Evolutionary conservation across 37 sponge, comb jelly and placozoan genomes (phyloP).

Genomic region (Diacarnus erythraeanus): DNA sequence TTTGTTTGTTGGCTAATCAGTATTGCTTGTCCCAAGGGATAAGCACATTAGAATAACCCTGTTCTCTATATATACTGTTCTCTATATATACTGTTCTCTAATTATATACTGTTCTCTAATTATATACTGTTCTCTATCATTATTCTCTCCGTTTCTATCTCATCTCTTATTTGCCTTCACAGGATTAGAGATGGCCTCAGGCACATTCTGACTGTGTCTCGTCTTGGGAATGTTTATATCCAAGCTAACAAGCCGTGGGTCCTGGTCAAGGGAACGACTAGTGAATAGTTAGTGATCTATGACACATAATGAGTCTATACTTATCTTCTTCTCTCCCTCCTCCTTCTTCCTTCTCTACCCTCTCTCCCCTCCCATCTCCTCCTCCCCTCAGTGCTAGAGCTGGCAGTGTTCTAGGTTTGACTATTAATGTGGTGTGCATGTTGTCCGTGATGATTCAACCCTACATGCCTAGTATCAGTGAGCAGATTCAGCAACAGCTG

Average conservation of each 20-base stretch:
- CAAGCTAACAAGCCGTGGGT: constrained; percentile 91
- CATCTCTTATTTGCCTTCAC: neutral
- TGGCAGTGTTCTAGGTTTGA: constrained; percentile 77
- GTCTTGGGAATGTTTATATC: constrained; percentile 88
- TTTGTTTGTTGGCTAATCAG: too few relatives aligned
- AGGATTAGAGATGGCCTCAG: constrained; percentile 88
- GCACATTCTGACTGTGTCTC: constrained; percentile 85
- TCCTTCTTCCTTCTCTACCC: neutral
- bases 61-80: too few relatives aligned
- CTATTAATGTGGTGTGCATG: constrained; percentile 80
- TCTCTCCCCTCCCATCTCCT: neutral
- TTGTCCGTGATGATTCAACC: constrained; percentile 92
- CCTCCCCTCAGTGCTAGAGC: constrained; percentile 60
- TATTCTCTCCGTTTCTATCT: too few relatives aligned
- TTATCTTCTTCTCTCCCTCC: too few relatives aligned
- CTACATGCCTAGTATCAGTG: constrained; percentile 89
- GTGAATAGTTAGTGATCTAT: neutral
- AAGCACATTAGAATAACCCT: too few relatives aligned
- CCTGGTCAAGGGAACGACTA: constrained; percentile 70
- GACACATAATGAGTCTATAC: neutral
- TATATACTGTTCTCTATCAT: too few relatives aligned
- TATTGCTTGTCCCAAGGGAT: too few relatives aligned
- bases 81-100: too few relatives aligned
- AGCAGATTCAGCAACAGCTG: constrained; percentile 75
- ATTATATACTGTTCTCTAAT: too few relatives aligned